Evolutionary conservation across 2,113 vertebrate species (phyloP).

Genomic region (Alces alces): DNA sequence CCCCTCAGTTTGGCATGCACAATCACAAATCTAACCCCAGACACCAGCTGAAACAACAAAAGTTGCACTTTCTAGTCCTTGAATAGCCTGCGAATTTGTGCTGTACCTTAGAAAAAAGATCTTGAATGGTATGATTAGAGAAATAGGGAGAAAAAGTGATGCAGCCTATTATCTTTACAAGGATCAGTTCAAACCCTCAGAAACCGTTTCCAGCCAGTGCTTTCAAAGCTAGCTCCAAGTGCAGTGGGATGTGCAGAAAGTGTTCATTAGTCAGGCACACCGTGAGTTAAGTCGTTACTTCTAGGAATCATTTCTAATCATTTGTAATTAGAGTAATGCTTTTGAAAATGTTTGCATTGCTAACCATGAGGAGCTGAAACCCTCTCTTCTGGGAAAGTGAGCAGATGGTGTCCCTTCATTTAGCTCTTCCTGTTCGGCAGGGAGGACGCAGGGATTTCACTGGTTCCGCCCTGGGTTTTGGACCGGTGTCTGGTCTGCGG

Average conservation of each 20-base stretch:
- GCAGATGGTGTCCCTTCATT: slow-evolving; percentile 67
- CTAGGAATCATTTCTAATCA: slow-evolving; percentile 66
- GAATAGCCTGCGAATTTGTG: not conserved
- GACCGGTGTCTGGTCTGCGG: slow-evolving; percentile 28
- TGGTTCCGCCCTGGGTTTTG: slow-evolving; percentile 3
- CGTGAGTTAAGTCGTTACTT: slow-evolving; percentile 34
- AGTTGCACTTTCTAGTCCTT: not conserved
- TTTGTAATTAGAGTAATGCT: slow-evolving; percentile 69
- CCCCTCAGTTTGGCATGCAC: not conserved
- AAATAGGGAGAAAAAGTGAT: slow-evolving; percentile 2
- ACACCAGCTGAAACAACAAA: not conserved
- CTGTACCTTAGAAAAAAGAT: not conserved
- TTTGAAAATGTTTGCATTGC: slow-evolving; percentile 68
- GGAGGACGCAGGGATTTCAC: slow-evolving; percentile 1
- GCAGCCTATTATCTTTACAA: slow-evolving; percentile 40
- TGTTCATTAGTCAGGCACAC: slow-evolving; percentile 40
- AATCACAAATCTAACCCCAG: not conserved
- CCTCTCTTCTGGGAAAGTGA: slow-evolving; percentile 66
- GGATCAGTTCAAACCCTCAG: slow-evolving; percentile 42
- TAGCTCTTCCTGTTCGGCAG: slow-evolving; percentile 23
- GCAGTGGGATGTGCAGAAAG: not conserved
- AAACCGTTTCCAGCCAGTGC: slow-evolving; percentile 18
- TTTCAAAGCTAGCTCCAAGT: slow-evolving; percentile 34
- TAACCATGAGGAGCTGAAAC: slow-evolving; percentile 49
- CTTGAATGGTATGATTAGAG: not conserved